These are phyloP conservation scores for Spondyliosoma cantharus DNA, from an alignment of 2,797 vertebrate species.

Conservation along the genomic window DNA sequence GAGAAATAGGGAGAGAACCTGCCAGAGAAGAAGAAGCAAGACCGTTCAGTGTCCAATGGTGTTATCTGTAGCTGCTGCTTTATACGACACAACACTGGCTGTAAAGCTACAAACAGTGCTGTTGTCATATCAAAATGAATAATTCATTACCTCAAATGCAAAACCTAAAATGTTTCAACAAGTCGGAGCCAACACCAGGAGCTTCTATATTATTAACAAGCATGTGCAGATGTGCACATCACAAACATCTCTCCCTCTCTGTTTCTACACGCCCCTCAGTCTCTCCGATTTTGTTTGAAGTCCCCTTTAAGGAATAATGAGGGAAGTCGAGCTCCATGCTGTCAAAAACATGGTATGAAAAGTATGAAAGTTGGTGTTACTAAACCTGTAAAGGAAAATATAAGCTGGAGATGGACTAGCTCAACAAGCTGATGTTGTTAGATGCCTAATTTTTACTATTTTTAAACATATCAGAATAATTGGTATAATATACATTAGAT, in stretches of 20 bases:
- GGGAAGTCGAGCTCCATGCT: not conserved
- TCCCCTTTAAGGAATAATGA: slow-evolving; percentile 31
- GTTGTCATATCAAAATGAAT: slow-evolving; percentile 15
- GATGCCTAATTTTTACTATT: not conserved
- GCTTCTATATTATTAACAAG: slow-evolving; percentile 8
- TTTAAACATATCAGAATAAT: not conserved
- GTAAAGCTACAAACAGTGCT: not conserved
- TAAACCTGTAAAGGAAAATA: not conserved
- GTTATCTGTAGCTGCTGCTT: slow-evolving; percentile 8
- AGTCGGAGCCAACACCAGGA: not conserved
- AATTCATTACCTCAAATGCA: not conserved
- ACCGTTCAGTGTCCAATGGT: slow-evolving; percentile 1
- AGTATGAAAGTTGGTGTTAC: not conserved
- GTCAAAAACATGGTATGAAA: slow-evolving; percentile 18
- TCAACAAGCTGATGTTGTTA: not conserved
- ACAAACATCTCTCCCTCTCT: not conserved
- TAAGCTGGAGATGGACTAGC: not conserved
- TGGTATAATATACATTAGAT: not conserved
- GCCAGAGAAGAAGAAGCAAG: slow-evolving; percentile 11
- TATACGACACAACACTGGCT: not conserved
- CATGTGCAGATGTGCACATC: not conserved
- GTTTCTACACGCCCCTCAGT: not conserved
- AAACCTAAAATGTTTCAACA: slow-evolving; percentile 21
- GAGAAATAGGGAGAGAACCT: not conserved
- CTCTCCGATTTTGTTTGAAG: slow-evolving; percentile 31